Conservation (phyloP, 2,888 invertebrate genomes). For the Prosopocoilus inquinatus region DNA sequence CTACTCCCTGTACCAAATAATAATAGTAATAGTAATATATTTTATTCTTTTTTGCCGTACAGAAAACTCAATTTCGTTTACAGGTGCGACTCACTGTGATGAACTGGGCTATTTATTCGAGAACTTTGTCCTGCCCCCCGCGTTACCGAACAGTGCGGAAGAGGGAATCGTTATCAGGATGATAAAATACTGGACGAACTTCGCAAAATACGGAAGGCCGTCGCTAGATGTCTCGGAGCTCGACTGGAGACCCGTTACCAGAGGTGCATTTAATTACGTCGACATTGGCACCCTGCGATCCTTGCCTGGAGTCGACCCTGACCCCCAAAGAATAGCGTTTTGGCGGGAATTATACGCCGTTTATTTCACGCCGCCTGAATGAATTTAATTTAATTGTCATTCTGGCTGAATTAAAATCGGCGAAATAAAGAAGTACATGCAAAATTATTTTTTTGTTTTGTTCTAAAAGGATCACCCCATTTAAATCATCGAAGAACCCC, state of each 20-base stretch:
- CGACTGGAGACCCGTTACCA: conserved; percentile 34
- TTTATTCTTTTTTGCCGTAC: no score
- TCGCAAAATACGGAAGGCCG: conserved; percentile 35
- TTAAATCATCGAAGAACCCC: no score
- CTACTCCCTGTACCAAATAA: no score
- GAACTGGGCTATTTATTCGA: conserved; percentile 12
- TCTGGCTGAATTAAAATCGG: no score
- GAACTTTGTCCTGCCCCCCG: conserved; percentile 7
- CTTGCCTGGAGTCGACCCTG: conserved; percentile 31
- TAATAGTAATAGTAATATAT: no score
- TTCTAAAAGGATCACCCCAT: no score
- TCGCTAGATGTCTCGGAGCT: conserved; percentile 20
- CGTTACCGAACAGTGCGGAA: conserved; percentile 25
- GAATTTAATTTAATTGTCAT: no score
- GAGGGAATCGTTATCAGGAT: conserved; percentile 26
- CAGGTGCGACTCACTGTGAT: conserved; percentile 15
- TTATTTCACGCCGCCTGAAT: not conserved
- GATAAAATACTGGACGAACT: conserved; percentile 37
- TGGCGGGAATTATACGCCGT: conserved; percentile 30
- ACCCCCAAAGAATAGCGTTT: conserved; percentile 34
- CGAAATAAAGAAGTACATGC: no score
- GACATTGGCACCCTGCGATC: conserved; percentile 36
- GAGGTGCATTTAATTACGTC: conserved; percentile 33
- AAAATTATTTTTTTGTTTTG: no score
- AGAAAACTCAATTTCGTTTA: not conserved